These are phyloP conservation scores for Smittia sp. DNA, from an alignment of 2,888 invertebrate genomes.

Conservation along the genomic window DNA sequence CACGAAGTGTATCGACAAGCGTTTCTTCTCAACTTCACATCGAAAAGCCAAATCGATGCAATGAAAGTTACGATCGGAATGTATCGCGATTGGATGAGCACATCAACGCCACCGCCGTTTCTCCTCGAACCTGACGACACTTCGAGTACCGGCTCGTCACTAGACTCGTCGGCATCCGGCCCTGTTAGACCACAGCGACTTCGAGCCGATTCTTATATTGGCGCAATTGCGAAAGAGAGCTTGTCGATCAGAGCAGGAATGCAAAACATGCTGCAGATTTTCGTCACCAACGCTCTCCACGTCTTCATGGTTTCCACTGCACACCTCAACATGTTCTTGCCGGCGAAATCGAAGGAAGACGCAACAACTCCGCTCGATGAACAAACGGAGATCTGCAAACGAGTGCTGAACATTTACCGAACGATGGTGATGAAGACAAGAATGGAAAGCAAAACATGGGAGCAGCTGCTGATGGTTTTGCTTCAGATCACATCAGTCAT, in stretches of 20 bases:
- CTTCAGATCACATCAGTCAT: conserved; percentile 90
- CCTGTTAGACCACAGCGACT: conserved; percentile 59
- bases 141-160: conserved; percentile 48
- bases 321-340: conserved; percentile 56
- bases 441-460: conserved; percentile 92
- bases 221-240: conserved; percentile 77
- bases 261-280: conserved; percentile 62
- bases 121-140: conserved; percentile 63
- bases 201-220: conserved; percentile 82
- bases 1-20: conserved; percentile 93
- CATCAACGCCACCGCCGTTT: conserved; percentile 75
- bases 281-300: conserved; percentile 93
- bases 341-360: conserved; percentile 59
- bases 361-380: conserved; percentile 74
- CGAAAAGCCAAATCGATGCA: conserved; percentile 73
- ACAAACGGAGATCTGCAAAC: conserved; percentile 93
- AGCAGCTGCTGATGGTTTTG: conserved; percentile 79
- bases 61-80: conserved; percentile 85
- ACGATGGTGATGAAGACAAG: conserved; percentile 96
- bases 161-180: conserved; percentile 47
- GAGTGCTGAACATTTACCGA: conserved; percentile 92
- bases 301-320: conserved; percentile 73
- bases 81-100: conserved; percentile 94
- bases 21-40: conserved; percentile 77
- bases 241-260: conserved; percentile 77